These are phyloP conservation scores for Galendromus occidentalis DNA, from an alignment of 1,140 invertebrate genomes.

Conservation along the genomic window DNA sequence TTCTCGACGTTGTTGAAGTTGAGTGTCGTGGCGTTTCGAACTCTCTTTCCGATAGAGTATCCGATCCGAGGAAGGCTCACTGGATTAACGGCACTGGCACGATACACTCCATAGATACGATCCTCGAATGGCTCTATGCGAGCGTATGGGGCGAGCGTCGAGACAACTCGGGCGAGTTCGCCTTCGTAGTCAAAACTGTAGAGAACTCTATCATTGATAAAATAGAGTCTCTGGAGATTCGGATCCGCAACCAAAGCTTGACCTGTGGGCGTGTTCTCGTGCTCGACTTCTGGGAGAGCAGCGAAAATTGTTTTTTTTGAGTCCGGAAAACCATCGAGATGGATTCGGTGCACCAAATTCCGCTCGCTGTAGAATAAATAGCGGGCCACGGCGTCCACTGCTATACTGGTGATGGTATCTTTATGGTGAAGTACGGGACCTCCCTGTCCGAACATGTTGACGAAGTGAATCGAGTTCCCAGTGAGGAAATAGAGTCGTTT, in stretches of 20 bases:
- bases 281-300: neutral
- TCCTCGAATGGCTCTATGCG: conserved; percentile 4
- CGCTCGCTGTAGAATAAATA: conserved; percentile 1
- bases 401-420: neutral
- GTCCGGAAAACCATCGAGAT: neutral
- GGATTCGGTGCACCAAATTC: neutral
- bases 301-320: neutral
- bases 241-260: neutral
- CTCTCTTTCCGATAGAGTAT: neutral
- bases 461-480: neutral
- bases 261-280: neutral
- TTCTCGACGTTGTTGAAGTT: neutral
- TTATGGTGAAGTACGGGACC: neutral
- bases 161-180: neutral
- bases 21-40: neutral
- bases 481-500: neutral
- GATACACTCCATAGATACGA: neutral
- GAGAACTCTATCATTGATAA: neutral
- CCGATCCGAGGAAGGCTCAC: neutral
- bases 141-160: neutral
- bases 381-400: neutral
- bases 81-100: neutral
- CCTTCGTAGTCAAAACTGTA: conserved; percentile 6
- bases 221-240: neutral
- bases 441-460: neutral